These are phyloP conservation scores for Forbesichthys papilliferus DNA, from an alignment of 2,113 vertebrate species.

Conservation along the genomic window DNA sequence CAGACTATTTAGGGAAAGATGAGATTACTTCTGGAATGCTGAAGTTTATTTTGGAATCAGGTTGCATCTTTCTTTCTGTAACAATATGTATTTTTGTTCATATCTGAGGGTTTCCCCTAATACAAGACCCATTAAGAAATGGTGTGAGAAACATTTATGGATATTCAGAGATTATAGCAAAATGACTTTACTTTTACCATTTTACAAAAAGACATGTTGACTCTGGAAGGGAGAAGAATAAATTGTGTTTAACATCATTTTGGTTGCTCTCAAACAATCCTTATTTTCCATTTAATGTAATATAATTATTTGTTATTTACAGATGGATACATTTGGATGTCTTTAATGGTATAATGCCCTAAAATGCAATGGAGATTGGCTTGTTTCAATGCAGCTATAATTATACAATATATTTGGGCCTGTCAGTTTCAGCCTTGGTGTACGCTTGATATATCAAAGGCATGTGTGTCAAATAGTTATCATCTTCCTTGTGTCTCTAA, in stretches of 20 bases:
- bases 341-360: constrained; percentile 12
- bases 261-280: constrained; percentile 1
- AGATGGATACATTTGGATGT: constrained; percentile 4
- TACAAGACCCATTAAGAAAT: constrained; percentile 26
- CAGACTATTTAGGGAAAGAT: constrained; percentile 20
- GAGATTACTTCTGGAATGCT: constrained; percentile 22
- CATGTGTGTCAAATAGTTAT: constrained; percentile 1
- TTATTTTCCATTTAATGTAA: constrained; percentile 12
- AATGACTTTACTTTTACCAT: constrained; percentile 2
- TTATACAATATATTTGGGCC: background rate
- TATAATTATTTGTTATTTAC: constrained; percentile 3
- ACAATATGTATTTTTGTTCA: constrained; percentile 15
- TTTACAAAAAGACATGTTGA: constrained; percentile 10
- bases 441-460: constrained; percentile 14
- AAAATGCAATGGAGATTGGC: constrained; percentile 6
- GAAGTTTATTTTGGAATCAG: constrained; percentile 35
- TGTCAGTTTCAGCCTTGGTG: background rate
- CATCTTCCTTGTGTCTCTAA: constrained; percentile 6
- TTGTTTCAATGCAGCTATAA: constrained; percentile 2
- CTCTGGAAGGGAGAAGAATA: constrained; percentile 13
- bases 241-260: constrained; percentile 8
- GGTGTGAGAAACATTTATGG: constrained; percentile 7
- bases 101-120: constrained; percentile 18
- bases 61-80: constrained; percentile 23
- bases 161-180: constrained; percentile 4